Evolutionary conservation across 2,797 vertebrate genomes (phyloP), one percentile per base, ranked within the genome.

Genomic region (Notolepis coatsorum): DNA sequence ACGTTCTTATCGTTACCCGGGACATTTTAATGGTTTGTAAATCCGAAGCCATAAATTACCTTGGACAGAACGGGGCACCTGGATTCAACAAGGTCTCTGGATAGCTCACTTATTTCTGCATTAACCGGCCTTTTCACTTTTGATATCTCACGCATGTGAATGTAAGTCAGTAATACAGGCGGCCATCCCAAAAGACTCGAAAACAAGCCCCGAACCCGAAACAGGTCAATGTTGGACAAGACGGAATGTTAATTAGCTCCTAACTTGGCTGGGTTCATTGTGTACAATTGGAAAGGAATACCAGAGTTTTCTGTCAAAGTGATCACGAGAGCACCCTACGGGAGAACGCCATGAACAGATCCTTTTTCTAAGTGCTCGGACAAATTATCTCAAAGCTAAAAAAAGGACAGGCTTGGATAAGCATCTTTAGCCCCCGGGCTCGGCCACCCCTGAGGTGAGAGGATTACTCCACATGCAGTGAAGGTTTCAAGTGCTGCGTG

Each of bases 311-410:
- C 77, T 87, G 71, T 80, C 77, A 42, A 71, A 72, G 30, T 20
- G 75, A 90, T 88, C 88, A 86, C 3, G 61, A 69, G 73, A 81
- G 67, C 68, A 84, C 79, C n/a, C 72, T 77, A 66, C 58, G 65
- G 78, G 75, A 84, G 73, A 75, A 85, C 57, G 61, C 70, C 45
- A 76, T 65, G 76, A 84, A 86, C 79, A 48, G 75, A 86, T 80
- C 77, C 67, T 82, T 88, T 85, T 80, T 77, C 66, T 83, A 71
- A 81, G 69, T 85, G 80, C 84, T 85, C 67, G 68, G 66, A 61
- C 4, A 48, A 89, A 86, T 90, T 87, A 92, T 91, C 90, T 90
- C 57, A 61, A 17, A 21, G 84, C 88, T 91, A 91, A 90, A 91
- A 88, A 91, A 86, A 91, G 85, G 82, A 81, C 75, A 59, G 55